Evolutionary conservation across 2,888 invertebrate genomes (phyloP).

Genomic region (Anticlea derivata): DNA sequence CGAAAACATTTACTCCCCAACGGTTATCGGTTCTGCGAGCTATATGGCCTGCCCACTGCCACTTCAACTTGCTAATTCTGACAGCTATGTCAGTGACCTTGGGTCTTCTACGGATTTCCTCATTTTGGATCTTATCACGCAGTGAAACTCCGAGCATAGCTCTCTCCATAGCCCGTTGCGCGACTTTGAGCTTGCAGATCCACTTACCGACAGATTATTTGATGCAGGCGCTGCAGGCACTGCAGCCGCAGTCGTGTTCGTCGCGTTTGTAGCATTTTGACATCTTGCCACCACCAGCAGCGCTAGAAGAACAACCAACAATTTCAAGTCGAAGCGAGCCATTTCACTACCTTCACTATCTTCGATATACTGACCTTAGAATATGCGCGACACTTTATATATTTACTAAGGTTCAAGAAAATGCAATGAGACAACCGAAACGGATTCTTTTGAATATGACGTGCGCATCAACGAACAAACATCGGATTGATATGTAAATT

Average conservation of each 20-base stretch:
- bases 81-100: no score
- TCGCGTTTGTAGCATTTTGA: slow-evolving; percentile 38
- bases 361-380: slow-evolving; percentile 30
- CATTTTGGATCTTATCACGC: no score
- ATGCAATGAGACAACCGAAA: slow-evolving; percentile 24
- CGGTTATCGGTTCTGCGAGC: no score
- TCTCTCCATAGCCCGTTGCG: no score
- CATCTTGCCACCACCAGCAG: slow-evolving; percentile 38
- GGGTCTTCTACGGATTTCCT: no score
- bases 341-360: slow-evolving; percentile 32
- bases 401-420: slow-evolving; percentile 34
- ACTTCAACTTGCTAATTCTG: no score
- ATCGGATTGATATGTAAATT: slow-evolving; percentile 35
- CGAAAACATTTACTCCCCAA: no score
- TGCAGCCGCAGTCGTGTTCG: background rate
- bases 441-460: slow-evolving; percentile 22
- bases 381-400: slow-evolving; percentile 27
- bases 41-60: no score
- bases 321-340: slow-evolving; percentile 40
- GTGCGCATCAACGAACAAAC: slow-evolving; percentile 18
- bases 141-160: no score
- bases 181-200: no score
- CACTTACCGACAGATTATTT: slow-evolving; percentile 7
- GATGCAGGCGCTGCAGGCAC: slow-evolving; percentile 5
- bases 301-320: slow-evolving; percentile 40